Evolutionary conservation across 2,113 vertebrate genomes (phyloP), one percentile per base, ranked within the genome.

Genomic region (Psittacus erithacus): DNA sequence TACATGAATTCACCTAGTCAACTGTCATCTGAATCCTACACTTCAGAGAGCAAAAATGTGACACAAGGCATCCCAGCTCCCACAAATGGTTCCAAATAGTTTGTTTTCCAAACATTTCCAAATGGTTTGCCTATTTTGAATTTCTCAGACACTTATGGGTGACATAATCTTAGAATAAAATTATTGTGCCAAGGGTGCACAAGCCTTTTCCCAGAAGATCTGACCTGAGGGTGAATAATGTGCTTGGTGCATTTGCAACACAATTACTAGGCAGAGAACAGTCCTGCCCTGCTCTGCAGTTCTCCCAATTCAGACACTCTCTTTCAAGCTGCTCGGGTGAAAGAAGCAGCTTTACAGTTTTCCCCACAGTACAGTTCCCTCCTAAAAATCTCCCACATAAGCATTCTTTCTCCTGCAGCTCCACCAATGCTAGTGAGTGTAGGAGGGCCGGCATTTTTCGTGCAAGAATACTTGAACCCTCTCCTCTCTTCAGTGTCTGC

Each of bases 201-300:
- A 95, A 80, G 41, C 59, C 53, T 91, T 53, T 91, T 77, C 78
- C 82, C 82, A 86, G 77, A 86, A 92, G 80, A 85, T 62, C 52
- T 88, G 87, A 41, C 87, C 53, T 2, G 25, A 20, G 67, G 64
- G 44, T 70, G 71, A 82, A 65, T 49, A 85, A 90, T 38, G 41
- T 53, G 81, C 57, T 89, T 43, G 4, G 35, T 78, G 57, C 69
- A 91, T 95, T 96, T 94, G 78, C 94, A 96, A 84, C 83, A 86
- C 92, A 92, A 91, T 89, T 68, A 46, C 89, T 31, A 60, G 73
- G 89, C 93, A 89, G 87, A 90, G 63, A 78, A 65, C 47, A 89
- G 86, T 27, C 89, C 20, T 57, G 78, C 85, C 28, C 90, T 77
- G 53, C 79, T 88, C 89, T 5, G 19, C 63, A n/a, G 33, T 69